Evolutionary conservation across 2,888 invertebrate species (phyloP), one percentile per base, ranked within the genome.

Genomic region (Bursaphelenchus okinawaensis): DNA sequence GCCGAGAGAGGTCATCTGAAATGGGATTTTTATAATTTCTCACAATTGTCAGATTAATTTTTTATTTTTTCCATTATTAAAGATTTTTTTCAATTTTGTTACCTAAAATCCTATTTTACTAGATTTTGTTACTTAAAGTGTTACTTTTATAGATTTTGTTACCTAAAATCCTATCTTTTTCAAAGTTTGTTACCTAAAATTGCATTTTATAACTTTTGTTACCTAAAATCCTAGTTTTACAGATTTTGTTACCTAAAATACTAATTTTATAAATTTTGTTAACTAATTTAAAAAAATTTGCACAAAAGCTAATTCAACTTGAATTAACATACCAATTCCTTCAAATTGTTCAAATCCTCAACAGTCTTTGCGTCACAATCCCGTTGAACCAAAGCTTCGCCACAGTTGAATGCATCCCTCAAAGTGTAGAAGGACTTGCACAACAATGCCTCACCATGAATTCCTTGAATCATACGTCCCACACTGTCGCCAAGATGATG

Each of bases 391-490:
- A 74, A 66, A 6, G 51, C 58, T 59, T 78, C 74, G 22, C 78
- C 79, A 61, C 80, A 80, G 7, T 69, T 60, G 72, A 80, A 80
- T 0, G 76, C 74, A 23, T 76, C 68, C 20, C 77, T 63, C 27
- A 80, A 75, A 6, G 75, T 67, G 64, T 80, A 80, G 72, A 80
- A 80, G 2, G 75, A 69, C 57, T 80, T 80, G 68, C 80, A 80
- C 24, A 80, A 68, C 19, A 79, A 71, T 20, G 79, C 79, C 50
- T 80, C 78, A 26, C 77, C 77, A 57, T 80, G 79, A 20, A 80
- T 73, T 29, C 80, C 80, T 64, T 77, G 71, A 8, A 79, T 62
- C 79, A 79, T 79, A 68, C 72, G 69, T 31, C 75, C 69, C 19
- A 79, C 76, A 12, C 75, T 72, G 9, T 68, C 55, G 6, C 76